Base-by-base conservation (phyloP, 2,113 vertebrate genomes). In the Alouatta palliata region DNA sequence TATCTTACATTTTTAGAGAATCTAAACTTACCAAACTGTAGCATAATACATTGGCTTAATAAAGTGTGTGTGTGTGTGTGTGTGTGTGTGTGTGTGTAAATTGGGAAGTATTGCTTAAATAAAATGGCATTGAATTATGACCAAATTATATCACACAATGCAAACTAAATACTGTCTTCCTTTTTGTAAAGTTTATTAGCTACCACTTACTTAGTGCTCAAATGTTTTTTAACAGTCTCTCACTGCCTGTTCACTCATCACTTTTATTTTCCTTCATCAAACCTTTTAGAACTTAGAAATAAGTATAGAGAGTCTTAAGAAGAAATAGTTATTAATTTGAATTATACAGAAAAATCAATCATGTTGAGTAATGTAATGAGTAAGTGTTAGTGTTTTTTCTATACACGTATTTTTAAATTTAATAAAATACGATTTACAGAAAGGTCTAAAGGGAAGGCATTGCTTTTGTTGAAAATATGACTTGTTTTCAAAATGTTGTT, bases 401-500 rank as follows among this genome's bases (percentile, higher is more conserved):
- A 2, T 43, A 8, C 17, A 47, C 43, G 4, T 21, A 71, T 45
- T 66, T 95, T 61, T 45, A 54, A 27, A 13, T 71, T 79, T 83
- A 75, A 79, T 93, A 79, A 96, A 80, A 70, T 83, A 45, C 5
- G 16, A 21, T 71, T 71, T 82, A 27, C 49, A 84, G 40, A 83
- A 66, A 79, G 37, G 37, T 75, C 47, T 71, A 16, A 66, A 90
- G 10, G 54, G 23, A 80, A 94, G 89, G 40, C 20, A 47, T 54
- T 95, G 49, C n/a, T 83, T 95, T 86, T 94, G 77, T 56, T 40
- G 12, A 76, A 95, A 84, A 30, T 54, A 43, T 43, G 11, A 66
- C 70, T 27, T 54, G 5, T 90, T 95, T 94, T 87, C 47, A 79
- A 40, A 80, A 81, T 7, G 96, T 85, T 81, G 32, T 94, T 84